phyloP scores from a whole-genome alignment of 2,888 invertebrate genomes.

The Reticulitermes lucifugus region DNA sequence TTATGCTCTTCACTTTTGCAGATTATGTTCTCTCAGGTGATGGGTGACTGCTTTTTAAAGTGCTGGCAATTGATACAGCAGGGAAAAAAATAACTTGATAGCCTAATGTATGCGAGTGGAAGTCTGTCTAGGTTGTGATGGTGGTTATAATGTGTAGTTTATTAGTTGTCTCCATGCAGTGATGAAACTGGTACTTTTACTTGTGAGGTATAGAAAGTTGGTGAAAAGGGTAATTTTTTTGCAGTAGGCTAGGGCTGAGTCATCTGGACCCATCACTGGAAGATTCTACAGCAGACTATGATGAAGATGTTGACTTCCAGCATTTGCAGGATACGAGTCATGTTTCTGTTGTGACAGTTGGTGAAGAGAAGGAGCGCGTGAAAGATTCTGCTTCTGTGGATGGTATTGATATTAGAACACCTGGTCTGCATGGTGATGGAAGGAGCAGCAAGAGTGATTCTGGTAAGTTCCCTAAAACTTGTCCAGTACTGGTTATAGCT shows the following conservation, averaged over 20 bases:
- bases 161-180: too few species aligned
- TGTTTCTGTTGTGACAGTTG: conserved; percentile 92
- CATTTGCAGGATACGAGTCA: conserved; percentile 79
- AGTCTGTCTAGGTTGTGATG: too few species aligned
- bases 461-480: conserved; percentile 40
- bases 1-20: too few species aligned
- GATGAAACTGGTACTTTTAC: too few species aligned
- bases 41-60: too few species aligned
- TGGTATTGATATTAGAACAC: conserved; percentile 26
- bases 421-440: conserved; percentile 24
- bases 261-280: neutral
- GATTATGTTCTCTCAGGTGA: too few species aligned
- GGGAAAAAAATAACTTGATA: too few species aligned
- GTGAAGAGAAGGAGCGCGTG: conserved; percentile 79
- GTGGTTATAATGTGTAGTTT: too few species aligned
- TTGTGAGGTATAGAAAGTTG: too few species aligned
- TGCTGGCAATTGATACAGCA: too few species aligned
- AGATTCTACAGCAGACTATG: conserved; percentile 53
- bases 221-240: neutral
- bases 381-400: conserved; percentile 74
- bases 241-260: neutral
- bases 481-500: too few species aligned
- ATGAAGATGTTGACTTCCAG: conserved; percentile 58
- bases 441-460: conserved; percentile 49
- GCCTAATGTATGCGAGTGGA: too few species aligned